Base-by-base conservation (phyloP, 2,888 invertebrate species). In the Ochropleura leucogaster region DNA sequence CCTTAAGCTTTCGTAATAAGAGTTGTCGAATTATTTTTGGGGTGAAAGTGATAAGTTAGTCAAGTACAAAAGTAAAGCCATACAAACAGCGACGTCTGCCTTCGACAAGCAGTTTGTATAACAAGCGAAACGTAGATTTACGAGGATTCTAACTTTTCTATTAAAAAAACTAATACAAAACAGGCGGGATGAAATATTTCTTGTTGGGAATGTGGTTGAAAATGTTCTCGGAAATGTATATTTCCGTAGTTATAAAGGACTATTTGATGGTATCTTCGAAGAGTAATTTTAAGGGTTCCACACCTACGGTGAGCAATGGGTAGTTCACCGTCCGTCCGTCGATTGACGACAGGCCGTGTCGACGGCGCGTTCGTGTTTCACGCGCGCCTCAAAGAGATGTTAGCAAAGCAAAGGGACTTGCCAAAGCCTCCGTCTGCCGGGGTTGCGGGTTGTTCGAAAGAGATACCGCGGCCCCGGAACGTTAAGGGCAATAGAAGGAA, bases 11-110 rank as follows among this genome's bases (percentile, higher is more conserved):
- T 20, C 1, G 47, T 8, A 14, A 59, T 83, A 71, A 59, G 79
- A 66, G 46, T 57, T 53, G 30, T 51, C 10, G 40, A 3, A 14
- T 40, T 10, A 18, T 42, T 30, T 9, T 57, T 30, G 16, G 16
- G 42, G 46, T 40, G 59, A 42, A 71, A 40, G 7, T 40, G 0
- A 20, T 68, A 79, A 46, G 20, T 73, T 83, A 65, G 77, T 74
- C 30, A 68, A 78, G 73, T 62, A 72, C 51, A 80, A 83, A 85
- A 86, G 84, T 88, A 88, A 82, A 80, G 79, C 84, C 80, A 85
- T 87, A 76, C 67, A 70, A 82, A 79, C 59, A 79, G 66, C 59
- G 77, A 76, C 68, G 85, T 80, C 71, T 79, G 77, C 73, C 74
- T 83, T 81, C 79, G 82, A 85, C 85, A 74, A 73, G 68, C 74